Percentiles rank a stretch among this genome's conserved stretches.
These are phyloP conservation scores for Ochlodes sylvanus DNA, from an alignment of 2,888 invertebrate genomes.

Conservation along the genomic window DNA sequence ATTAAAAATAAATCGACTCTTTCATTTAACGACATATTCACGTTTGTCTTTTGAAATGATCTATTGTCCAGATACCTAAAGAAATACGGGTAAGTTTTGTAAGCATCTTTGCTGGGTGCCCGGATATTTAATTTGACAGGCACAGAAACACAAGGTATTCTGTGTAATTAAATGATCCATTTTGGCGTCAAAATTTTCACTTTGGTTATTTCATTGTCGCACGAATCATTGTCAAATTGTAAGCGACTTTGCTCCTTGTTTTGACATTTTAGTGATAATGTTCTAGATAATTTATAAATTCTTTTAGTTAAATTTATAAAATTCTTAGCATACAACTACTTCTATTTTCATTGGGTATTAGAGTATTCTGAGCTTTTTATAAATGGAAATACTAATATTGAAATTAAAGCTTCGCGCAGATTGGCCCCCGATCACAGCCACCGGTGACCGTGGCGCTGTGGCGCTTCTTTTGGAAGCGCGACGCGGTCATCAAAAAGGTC, in stretches of 20 bases:
- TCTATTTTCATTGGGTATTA: no score
- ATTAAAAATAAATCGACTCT: background rate
- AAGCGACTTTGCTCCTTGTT: constrained; percentile 1
- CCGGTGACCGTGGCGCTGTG: no score
- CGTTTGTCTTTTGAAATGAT: constrained; percentile 8
- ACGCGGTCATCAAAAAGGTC: no score
- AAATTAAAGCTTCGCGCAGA: no score
- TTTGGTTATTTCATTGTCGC: background rate
- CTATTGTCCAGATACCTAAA: constrained; percentile 10
- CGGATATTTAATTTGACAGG: constrained; percentile 3
- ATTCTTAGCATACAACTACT: no score
- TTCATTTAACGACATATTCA: constrained; percentile 20
- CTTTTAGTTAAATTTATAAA: no score
- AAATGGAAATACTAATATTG: no score
- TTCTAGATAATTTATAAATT: no score
- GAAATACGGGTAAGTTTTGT: constrained; percentile 1
- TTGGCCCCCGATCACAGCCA: no score
- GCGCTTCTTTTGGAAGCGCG: no score
- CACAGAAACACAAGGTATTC: background rate
- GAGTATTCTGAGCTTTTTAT: no score
- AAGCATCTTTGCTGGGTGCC: background rate
- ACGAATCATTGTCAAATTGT: no score
- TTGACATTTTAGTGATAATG: background rate
- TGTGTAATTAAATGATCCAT: background rate
- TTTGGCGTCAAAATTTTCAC: background rate